These are phyloP conservation scores for Heliornis fulica DNA, from an alignment of 2,113 vertebrate species.

Conservation along the genomic window DNA sequence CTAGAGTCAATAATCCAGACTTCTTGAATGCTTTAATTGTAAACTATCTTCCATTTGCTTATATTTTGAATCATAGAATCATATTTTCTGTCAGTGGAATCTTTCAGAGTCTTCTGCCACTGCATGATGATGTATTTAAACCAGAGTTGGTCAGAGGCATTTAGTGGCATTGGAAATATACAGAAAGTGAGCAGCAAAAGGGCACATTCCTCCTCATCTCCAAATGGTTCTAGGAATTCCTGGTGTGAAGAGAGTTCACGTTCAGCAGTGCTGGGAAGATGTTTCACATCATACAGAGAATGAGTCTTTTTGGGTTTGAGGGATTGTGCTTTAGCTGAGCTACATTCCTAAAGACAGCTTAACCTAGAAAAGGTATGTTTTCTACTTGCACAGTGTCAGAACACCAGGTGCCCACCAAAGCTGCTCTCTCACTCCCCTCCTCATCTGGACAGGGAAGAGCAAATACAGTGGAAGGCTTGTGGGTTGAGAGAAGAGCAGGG, in stretches of 20 bases:
- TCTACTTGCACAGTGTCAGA: background rate
- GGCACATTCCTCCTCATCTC: background rate
- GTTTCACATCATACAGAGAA: background rate
- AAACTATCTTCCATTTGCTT: background rate
- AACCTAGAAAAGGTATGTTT: background rate
- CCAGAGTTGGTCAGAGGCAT: background rate
- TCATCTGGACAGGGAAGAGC: too few relatives aligned
- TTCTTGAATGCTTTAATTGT: background rate
- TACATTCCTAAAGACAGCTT: background rate
- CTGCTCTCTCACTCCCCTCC: too few relatives aligned
- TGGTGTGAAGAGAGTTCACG: rapidly evolving
- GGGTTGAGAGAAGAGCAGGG: too few relatives aligned
- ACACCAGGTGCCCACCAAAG: too few relatives aligned
- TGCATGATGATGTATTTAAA: background rate
- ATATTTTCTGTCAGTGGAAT: background rate
- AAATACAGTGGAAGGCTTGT: too few relatives aligned
- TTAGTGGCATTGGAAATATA: background rate
- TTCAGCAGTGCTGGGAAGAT: background rate
- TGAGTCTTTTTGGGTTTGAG: background rate
- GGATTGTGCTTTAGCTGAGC: background rate
- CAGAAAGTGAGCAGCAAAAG: background rate
- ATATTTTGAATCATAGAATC: too few relatives aligned
- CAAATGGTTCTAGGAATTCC: background rate
- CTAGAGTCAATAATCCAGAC: background rate
- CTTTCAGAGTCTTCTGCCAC: background rate